Conservation (phyloP, 2,797 vertebrate species). For the Antrozous pallidus region DNA sequence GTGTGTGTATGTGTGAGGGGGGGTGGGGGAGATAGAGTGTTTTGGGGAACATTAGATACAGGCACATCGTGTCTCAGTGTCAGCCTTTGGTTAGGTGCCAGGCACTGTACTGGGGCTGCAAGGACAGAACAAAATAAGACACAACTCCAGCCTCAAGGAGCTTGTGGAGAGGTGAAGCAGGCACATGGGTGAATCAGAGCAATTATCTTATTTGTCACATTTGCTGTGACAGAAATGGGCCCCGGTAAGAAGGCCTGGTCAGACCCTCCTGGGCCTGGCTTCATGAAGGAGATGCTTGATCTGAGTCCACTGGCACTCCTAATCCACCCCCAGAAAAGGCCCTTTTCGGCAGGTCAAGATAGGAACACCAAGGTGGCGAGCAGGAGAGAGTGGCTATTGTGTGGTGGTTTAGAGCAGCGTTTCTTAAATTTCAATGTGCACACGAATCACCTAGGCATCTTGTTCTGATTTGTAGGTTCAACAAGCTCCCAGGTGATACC, state of each 20-base stretch:
- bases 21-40: neutral
- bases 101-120: neutral
- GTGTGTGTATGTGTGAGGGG: neutral
- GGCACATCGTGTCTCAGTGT: neutral
- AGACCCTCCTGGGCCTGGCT: neutral
- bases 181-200: accelerated
- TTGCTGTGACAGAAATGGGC: neutral
- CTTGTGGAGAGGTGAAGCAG: neutral
- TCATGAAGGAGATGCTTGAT: neutral
- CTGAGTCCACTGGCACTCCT: neutral
- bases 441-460: neutral
- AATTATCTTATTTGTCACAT: neutral
- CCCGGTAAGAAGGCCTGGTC: neutral
- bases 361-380: neutral
- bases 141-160: neutral
- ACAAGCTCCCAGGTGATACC: neutral
- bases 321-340: neutral
- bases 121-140: neutral
- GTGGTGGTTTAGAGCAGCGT: neutral
- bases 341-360: neutral
- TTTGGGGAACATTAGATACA: neutral
- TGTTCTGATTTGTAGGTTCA: neutral
- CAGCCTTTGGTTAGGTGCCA: neutral
- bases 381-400: neutral
- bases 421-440: neutral